Evolutionary conservation across 2,113 vertebrate genomes (phyloP).

Genomic region (Pithys albifrons): DNA sequence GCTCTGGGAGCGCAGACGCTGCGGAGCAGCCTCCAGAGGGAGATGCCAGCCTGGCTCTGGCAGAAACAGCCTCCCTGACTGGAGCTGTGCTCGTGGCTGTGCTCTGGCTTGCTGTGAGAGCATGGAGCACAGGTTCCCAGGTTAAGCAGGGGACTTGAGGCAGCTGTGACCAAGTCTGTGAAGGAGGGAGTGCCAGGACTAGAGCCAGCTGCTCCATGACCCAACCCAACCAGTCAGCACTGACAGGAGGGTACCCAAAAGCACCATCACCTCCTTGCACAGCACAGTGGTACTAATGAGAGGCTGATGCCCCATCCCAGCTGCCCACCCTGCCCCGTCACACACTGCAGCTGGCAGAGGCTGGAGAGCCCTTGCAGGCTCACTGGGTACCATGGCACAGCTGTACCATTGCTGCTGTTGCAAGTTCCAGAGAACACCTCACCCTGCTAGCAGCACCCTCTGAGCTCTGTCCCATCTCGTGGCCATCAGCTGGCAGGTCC

Average conservation of each 20-base stretch:
- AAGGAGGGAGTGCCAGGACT: background rate
- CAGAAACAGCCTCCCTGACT: no score
- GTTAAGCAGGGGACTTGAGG: background rate
- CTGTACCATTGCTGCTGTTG: background rate
- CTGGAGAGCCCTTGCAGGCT: background rate
- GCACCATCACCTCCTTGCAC: background rate
- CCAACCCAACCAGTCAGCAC: background rate
- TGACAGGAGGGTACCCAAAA: background rate
- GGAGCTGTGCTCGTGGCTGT: no score
- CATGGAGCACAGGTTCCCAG: background rate
- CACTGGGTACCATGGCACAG: background rate
- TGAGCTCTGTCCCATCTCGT: fast-evolving
- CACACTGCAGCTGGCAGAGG: fast-evolving
- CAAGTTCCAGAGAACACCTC: background rate
- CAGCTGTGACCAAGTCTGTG: fast-evolving
- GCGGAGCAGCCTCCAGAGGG: background rate
- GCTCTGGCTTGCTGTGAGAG: background rate
- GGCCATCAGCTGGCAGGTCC: fast-evolving
- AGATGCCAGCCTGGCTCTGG: no score
- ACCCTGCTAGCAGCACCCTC: background rate
- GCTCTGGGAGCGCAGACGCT: background rate
- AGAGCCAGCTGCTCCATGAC: background rate
- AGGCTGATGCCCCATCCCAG: background rate
- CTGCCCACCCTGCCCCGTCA: background rate
- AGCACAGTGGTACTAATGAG: background rate